These are phyloP conservation scores for Himantopus leucocephalus DNA, from an alignment of 2,113 vertebrate species.

Conservation along the genomic window DNA sequence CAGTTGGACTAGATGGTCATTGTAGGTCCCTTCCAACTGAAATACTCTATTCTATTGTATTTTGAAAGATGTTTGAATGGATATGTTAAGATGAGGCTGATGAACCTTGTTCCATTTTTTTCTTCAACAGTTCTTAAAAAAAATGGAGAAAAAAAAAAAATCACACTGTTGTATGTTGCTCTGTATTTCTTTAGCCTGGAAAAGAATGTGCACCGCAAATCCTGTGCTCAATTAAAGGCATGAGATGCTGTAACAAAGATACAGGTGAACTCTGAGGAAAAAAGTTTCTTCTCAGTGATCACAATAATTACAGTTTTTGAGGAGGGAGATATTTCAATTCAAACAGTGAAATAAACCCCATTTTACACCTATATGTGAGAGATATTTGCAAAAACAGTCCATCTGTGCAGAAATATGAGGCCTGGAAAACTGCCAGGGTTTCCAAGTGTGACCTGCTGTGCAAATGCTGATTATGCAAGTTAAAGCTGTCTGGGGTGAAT, in stretches of 20 bases:
- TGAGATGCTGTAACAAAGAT: neutral
- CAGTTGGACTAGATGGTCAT: neutral
- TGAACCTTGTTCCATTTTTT: neutral
- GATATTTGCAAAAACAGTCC: neutral
- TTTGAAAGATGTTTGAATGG: neutral
- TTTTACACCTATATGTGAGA: neutral
- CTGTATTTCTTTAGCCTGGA: neutral
- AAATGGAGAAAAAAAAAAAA: neutral
- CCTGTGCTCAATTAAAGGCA: neutral
- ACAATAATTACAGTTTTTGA: neutral
- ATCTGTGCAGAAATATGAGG: conserved; percentile 8
- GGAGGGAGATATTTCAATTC: neutral
- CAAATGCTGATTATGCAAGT: conserved; percentile 49
- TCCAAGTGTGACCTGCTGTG: conserved; percentile 55
- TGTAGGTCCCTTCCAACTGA: neutral
- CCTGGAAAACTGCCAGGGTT: conserved; percentile 33
- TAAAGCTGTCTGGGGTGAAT: conserved; percentile 34
- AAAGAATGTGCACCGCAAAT: neutral
- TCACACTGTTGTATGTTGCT: neutral
- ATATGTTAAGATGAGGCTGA: neutral
- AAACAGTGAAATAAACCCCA: neutral
- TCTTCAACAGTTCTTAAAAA: neutral
- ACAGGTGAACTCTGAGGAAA: neutral
- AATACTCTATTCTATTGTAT: neutral
- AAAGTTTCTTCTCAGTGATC: neutral